Conservation (phyloP, 2,113 vertebrate species). For the Dicrurus megarhynchus region DNA sequence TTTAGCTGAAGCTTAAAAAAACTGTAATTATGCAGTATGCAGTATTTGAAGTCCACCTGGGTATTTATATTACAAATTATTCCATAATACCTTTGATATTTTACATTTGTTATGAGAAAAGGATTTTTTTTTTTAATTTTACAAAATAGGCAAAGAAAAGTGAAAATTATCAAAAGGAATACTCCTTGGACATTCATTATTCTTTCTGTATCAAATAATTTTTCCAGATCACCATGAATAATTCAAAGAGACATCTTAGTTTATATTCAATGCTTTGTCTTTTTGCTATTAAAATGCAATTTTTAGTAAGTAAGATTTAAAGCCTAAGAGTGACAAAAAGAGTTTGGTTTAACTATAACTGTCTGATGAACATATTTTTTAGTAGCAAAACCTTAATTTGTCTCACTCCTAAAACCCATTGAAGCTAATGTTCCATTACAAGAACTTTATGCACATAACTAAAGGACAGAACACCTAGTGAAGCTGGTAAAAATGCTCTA, state of each 20-base stretch:
- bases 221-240: conserved; percentile 10
- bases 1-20: not conserved
- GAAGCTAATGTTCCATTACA: not conserved
- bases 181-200: not conserved
- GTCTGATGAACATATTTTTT: not conserved
- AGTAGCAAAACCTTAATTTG: not conserved
- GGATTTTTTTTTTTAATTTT: not conserved
- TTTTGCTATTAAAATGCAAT: not conserved
- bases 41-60: not conserved
- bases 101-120: not conserved
- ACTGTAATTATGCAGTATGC: not conserved
- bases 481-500: not conserved
- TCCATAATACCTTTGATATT: not conserved
- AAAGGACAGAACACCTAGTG: not conserved
- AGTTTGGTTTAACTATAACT: not conserved
- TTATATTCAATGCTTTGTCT: not conserved
- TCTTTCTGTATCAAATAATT: not conserved
- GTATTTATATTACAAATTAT: not conserved
- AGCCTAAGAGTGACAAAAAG: not conserved
- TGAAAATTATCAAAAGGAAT: not conserved
- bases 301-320: conserved; percentile 3
- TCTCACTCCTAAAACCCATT: not conserved
- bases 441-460: not conserved
- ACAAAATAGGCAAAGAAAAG: not conserved
- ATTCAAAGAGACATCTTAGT: not conserved